Base-by-base conservation (phyloP, 2,888 invertebrate genomes). In the Alloplasta piceator region DNA sequence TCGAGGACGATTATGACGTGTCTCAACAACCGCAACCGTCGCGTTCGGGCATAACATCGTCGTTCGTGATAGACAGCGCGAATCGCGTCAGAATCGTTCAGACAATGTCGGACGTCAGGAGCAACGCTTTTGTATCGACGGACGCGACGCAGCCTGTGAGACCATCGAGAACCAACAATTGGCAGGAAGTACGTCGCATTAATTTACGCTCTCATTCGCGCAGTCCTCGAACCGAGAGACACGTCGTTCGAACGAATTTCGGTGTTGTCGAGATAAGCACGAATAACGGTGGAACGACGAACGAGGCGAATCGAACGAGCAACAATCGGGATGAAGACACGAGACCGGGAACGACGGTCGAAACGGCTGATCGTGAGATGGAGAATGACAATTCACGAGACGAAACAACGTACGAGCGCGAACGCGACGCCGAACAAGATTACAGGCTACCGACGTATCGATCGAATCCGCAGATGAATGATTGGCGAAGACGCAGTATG, bases 11-110 rank as follows among this genome's bases (percentile, higher is more conserved):
- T 64, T 83, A 79, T 39, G 82, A 83, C n/a, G 79, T 73, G 4
- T 48, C 80, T 0, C 74, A 88, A 4, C 90, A 88, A 38, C 88
- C 90, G 0, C 88, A 88, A 16, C 87, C 89, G 0, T 89, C 91
- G 0, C 87, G 89, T 6, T 86, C 89, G 3, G 88, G 87, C 6
- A 88, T 90, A 67, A 89, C 89, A 0, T 90, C 91, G 4, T 88
- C 91, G 0, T 89, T 91, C 46, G 84, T 90, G 4, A 89, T 91
- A 16, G 90, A 90, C 56, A 90, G 86, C 48, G 84, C 86, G 3
- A 89, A 89, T 79, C 88, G 87, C 7, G 84, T 89, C 0, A 87
- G 89, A 63, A 85, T 87, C 55, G 84, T 88, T 12, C 89, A 87
- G 41, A 85, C 87, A 0, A 84, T 87, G 64, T 84, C 87, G 5